Evolutionary conservation across 2,888 invertebrate genomes (phyloP).

Genomic region (Pristionchus fissidentatus): DNA sequence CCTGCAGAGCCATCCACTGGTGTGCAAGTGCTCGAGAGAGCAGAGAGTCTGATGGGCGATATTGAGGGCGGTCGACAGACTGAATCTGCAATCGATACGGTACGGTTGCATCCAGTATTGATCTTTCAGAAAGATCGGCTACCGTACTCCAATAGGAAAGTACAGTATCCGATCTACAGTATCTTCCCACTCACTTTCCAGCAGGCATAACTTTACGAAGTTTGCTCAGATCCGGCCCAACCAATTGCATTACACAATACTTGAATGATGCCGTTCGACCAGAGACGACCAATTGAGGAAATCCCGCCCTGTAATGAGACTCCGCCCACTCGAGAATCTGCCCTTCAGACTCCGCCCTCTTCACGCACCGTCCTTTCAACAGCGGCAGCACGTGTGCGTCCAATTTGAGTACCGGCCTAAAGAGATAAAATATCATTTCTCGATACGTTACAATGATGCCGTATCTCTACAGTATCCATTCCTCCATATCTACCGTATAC

Average conservation of each 20-base stretch:
- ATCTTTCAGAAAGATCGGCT: too few species aligned
- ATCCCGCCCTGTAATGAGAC: slow-evolving; percentile 55
- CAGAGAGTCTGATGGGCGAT: slow-evolving; percentile 63
- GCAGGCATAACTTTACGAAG: slow-evolving; percentile 64
- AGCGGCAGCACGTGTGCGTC: slow-evolving; percentile 67
- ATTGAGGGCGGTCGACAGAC: slow-evolving; percentile 63
- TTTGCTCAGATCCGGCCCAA: slow-evolving; percentile 67
- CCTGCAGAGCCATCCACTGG: slow-evolving; percentile 64
- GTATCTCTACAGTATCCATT: too few species aligned
- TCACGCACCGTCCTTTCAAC: slow-evolving; percentile 54
- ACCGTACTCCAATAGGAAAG: background rate
- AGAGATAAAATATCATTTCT: too few species aligned
- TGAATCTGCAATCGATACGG: slow-evolving; percentile 56
- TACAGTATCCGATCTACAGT: background rate
- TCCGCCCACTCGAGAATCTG: too few species aligned
- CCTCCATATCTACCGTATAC: slow-evolving; percentile 49
- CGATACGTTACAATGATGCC: too few species aligned
- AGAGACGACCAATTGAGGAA: slow-evolving; percentile 44
- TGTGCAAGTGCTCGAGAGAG: slow-evolving; percentile 67
- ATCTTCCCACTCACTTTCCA: slow-evolving; percentile 51
- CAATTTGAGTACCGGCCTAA: slow-evolving; percentile 65
- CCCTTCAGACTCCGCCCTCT: slow-evolving; percentile 61
- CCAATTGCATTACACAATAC: slow-evolving; percentile 69
- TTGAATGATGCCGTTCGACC: slow-evolving; percentile 49
- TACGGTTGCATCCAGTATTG: too few species aligned